Evolutionary conservation across 1,140 invertebrate species (phyloP).

Genomic region (Drosophila obscura): DNA sequence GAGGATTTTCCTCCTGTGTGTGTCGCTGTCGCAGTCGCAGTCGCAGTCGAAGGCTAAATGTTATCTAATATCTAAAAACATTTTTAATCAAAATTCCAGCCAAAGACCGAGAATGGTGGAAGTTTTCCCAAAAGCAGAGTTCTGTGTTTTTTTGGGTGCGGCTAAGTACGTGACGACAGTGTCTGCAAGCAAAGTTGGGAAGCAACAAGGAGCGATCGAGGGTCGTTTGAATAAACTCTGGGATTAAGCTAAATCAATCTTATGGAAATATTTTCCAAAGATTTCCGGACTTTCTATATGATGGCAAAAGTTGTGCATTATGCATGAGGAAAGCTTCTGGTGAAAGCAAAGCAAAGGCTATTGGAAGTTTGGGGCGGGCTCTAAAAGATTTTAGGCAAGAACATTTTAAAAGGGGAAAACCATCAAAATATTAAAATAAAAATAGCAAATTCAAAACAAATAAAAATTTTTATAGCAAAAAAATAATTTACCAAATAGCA

Average conservation of each 20-base stretch:
- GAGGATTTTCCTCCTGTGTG: neutral
- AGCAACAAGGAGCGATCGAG: neutral
- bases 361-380: no score
- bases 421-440: no score
- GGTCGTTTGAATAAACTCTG: slow-evolving; percentile 1
- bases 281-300: neutral
- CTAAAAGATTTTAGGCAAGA: no score
- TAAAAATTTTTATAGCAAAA: no score
- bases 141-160: slow-evolving; percentile 17
- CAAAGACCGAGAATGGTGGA: neutral
- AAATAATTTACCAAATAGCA: no score
- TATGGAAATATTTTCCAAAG: neutral
- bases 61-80: slow-evolving; percentile 60
- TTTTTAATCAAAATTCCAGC: slow-evolving; percentile 63
- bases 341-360: no score
- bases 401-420: no score
- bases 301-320: no score
- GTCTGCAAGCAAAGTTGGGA: slow-evolving; percentile 2
- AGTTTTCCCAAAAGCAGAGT: neutral
- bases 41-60: slow-evolving; percentile 22
- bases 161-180: slow-evolving; percentile 26
- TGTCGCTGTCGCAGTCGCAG: no score
- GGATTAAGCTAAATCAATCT: slow-evolving; percentile 10
- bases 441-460: no score
- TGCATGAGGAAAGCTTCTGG: no score